Evolutionary conservation across 1,140 invertebrate species (phyloP).

Genomic region (Ooceraea biroi): DNA sequence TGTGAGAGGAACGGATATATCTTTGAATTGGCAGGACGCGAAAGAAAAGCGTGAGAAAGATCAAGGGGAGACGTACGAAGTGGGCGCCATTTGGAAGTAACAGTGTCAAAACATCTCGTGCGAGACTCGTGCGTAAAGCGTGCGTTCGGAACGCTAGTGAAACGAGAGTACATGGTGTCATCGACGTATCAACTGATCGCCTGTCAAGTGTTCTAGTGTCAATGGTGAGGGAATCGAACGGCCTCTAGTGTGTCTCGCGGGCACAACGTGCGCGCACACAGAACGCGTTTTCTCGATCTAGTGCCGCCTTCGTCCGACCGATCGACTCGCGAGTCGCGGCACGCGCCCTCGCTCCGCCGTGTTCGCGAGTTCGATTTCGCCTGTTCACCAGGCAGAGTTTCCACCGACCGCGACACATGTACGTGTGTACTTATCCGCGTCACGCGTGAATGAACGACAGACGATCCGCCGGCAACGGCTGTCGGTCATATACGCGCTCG

Average conservation of each 20-base stretch:
- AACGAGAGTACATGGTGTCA: slow-evolving; percentile 37
- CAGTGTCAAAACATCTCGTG: slow-evolving; percentile 34
- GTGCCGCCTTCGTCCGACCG: slow-evolving; percentile 54
- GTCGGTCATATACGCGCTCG: slow-evolving; percentile 17
- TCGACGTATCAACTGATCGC: background rate
- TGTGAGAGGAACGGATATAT: background rate
- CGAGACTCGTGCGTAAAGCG: background rate
- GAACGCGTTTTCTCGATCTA: slow-evolving; percentile 6
- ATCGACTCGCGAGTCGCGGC: slow-evolving; percentile 39
- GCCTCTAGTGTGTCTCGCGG: background rate
- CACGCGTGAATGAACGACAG: background rate
- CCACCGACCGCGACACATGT: slow-evolving; percentile 64
- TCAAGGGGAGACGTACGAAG: background rate
- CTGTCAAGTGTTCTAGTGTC: slow-evolving; percentile 13
- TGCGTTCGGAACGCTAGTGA: slow-evolving; percentile 27
- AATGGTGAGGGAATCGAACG: background rate
- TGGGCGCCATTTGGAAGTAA: slow-evolving; percentile 46
- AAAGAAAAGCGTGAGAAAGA: slow-evolving; percentile 13
- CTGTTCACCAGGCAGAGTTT: slow-evolving; percentile 65
- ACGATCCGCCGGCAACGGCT: slow-evolving; percentile 57
- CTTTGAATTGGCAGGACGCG: background rate
- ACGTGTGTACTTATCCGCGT: slow-evolving; percentile 6
- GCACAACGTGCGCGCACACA: background rate
- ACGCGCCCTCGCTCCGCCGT: slow-evolving; percentile 32
- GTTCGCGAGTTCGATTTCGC: slow-evolving; percentile 40